Evolutionary conservation across 2,113 vertebrate genomes (phyloP), one percentile per base, ranked within the genome.

Genomic region (Mus spicilegus): DNA sequence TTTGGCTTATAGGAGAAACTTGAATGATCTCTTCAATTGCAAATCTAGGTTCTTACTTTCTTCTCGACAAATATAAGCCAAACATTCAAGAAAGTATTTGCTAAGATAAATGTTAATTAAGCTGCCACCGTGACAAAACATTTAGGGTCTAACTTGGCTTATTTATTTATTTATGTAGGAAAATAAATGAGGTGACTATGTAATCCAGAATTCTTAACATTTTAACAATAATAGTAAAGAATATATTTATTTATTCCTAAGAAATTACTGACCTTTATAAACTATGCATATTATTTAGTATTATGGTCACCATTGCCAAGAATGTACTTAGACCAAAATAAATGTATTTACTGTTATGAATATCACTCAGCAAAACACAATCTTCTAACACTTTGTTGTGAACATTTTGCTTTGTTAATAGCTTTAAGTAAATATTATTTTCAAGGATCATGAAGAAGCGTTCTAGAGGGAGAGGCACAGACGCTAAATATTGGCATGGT

Each of bases 1-100:
- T 92, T 94, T 85, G 92, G 81, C 72, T 51, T 92, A 61, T 3
- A 84, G 6, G n/a, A 72, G 77, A 90, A 86, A 75, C 89, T 42
- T 9, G 12, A 72, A 91, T 63, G 54, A 82, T 24, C 22, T 65
- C 76, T 93, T 94, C 22, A 46, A 20, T 63, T 13, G 22, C 65
- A 84, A 46, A 63, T 89, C 75, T 87, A 75, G 8, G 90, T 84
- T 89, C 95, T 93, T 70, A 81, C 97, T 96, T 87, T 20, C 49
- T 92, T 76, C 87, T 96, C 92, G 63, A 92, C 58, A 96, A 93
- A 92, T 19, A 61, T 87, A 87, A 88, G 95, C 7, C 89, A 61
- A 97, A 97, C 97, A 93, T 51, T 69, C n/a, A 91, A 81, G 42
- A n/a, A 77, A 58, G 67, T 49, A 76, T 75, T 9, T 56, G 24